Percentiles rank a stretch among this genome's conserved stretches.
Evolutionary conservation across 1,140 invertebrate species (phyloP).

Genomic region (Bombus cullumanus): DNA sequence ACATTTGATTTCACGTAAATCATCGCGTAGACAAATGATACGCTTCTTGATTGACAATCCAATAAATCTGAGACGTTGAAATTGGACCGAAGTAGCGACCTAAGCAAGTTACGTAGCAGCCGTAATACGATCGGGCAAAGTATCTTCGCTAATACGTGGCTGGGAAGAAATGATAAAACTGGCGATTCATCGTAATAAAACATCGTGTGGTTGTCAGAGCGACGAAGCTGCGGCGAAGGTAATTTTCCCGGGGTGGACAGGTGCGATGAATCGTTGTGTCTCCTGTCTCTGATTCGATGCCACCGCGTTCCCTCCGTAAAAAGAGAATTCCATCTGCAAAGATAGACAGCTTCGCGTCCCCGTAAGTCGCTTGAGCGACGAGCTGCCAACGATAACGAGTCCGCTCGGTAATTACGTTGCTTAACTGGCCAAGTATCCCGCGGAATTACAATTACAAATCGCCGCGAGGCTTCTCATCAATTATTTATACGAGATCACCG

Average conservation of each 20-base stretch:
- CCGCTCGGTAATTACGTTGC: slow-evolving; percentile 65
- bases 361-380: slow-evolving; percentile 10
- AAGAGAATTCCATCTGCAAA: slow-evolving; percentile 15
- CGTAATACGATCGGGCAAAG: too few relatives aligned
- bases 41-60: not conserved
- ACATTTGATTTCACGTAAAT: not conserved
- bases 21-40: not conserved
- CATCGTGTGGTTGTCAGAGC: not conserved
- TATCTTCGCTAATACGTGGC: not conserved
- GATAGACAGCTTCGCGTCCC: slow-evolving; percentile 9
- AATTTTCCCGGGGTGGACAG: slow-evolving; percentile 16
- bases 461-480: slow-evolving; percentile 55
- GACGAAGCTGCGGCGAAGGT: not conserved
- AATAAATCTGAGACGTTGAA: not conserved
- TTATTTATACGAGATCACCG: slow-evolving; percentile 66
- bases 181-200: not conserved
- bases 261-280: slow-evolving; percentile 18
- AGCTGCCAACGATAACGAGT: slow-evolving; percentile 53
- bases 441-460: slow-evolving; percentile 74
- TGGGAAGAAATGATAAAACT: not conserved
- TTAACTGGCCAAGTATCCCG: slow-evolving; percentile 67
- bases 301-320: slow-evolving; percentile 2
- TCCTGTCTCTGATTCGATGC: not conserved
- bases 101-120: too few relatives aligned
- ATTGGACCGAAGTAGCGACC: too few relatives aligned